Base-by-base conservation (phyloP, 2,888 invertebrate species). In the Pharmacophagus antenor region DNA sequence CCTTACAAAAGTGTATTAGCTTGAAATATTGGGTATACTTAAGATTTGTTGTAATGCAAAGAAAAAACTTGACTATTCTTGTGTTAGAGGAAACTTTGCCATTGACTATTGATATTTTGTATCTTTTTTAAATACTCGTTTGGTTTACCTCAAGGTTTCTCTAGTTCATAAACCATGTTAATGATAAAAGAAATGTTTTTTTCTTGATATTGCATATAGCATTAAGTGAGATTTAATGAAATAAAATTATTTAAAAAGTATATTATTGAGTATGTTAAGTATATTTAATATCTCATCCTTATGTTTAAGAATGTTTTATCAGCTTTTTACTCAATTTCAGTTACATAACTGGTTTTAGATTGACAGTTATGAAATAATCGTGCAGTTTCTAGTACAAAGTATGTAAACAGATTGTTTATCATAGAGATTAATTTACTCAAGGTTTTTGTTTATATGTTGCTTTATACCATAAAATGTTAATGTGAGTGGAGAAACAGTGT, bases 1-100 rank as follows among this genome's bases (percentile, higher is more conserved):
- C 65, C 69, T 48, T 55, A 67, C 54, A 82, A 80, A 73, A 73
- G 67, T 70, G 62, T 67, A 18, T 21, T 68, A 61, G 69, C 70
- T 15, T 73, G 58, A 67, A 20, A 50, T 74, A 56, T 41, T 44
- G 49, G 42, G 3, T 10, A 37, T 17, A 51, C n/a, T 46, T 42
- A 18, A 42, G 42, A 42, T 42, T 31, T 31, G 0, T 31, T 31
- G 3, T 31, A 12, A 3, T 12, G 10, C 12, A 31, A 10, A 31
- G 15, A 31, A 15, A 31, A 3, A 27, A 27, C 7, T 7, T 27
- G 10, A 27, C 7, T 10, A 6, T 27, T 10, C 27, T 27, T n/a
- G n/a, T n/a, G n/a, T n/a, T n/a, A n/a, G n/a, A n/a, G n/a, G n/a
- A n/a, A n/a, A n/a, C n/a, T n/a, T n/a, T n/a, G n/a, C n/a, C n/a